Evolutionary conservation across 2,888 invertebrate genomes (phyloP), one percentile per base, ranked within the genome.

Genomic region (Melinopterus prodromus): DNA sequence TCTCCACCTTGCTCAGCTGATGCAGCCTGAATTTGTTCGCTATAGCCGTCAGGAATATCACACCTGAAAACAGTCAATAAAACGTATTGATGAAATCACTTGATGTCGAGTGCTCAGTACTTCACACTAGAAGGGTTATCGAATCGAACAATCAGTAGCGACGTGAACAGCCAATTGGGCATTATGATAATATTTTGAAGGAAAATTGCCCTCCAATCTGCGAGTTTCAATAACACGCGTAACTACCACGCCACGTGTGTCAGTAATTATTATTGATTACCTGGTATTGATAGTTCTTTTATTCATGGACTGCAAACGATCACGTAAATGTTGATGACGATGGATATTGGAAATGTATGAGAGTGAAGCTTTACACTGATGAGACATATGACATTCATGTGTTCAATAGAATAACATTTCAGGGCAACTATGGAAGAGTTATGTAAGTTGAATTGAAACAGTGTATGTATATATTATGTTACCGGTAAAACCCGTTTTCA

Each of bases 1-100:
- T 98, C 90, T 99, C 98, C 82, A 98, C 98, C 87, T 93, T 94
- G 87, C 95, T 95, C 83, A 98, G 91, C 90, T 97, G 97, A 90
- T 97, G 96, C 87, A 98, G 92, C 83, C 98, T 94, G 90, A 97
- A 97, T 86, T 94, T 94, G 91, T 99, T 99, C 79, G 98, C 97
- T 86, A 98, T 90, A 78, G 95, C 95, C 81, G 98, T 96, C 86
- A 99, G 92, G 85, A 97, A 92, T 86, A 96, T 94, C 82, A 99
- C 98, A 88, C 99, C 99, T 98, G 90, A 26, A 85, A 86, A n/a
- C 14, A 69, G 74, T 9, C 53, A 53, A 53, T 53, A 7, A 53
- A 3, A 53, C 12, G 53, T 12, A 12, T 53, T 53, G 7, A 53
- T 53, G 53, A 53, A 53, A 53, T 53, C 53, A 53, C 53, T 53